phyloP scores from a whole-genome alignment of 2,797 vertebrate species.

The Cossypha caffra region DNA sequence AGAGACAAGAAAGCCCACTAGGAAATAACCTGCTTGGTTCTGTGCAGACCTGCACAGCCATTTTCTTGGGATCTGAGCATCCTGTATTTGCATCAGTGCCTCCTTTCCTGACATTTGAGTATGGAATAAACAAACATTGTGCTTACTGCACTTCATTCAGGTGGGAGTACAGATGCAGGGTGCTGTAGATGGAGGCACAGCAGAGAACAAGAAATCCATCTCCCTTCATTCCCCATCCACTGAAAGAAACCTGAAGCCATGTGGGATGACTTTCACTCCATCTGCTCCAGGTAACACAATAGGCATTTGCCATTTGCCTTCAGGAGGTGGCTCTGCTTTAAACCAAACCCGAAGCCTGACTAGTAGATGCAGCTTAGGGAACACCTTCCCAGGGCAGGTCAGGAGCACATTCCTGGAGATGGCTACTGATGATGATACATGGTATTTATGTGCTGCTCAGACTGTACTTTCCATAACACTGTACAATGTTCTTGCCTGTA shows the following conservation, averaged over 20 bases:
- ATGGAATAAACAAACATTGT: not conserved
- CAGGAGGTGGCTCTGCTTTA: not conserved
- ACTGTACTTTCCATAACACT: not conserved
- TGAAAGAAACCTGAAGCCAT: not conserved
- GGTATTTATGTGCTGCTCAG: not conserved
- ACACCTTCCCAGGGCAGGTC: not conserved
- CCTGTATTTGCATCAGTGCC: not conserved
- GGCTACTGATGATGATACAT: not conserved
- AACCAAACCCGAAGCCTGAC: not conserved
- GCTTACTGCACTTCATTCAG: not conserved
- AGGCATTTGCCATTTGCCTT: not conserved
- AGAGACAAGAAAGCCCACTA: not conserved
- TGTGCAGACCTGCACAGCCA: not conserved
- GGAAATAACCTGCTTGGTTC: not conserved
- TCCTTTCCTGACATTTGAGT: not conserved
- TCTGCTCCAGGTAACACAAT: slow-evolving; percentile 33
- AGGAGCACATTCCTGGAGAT: not conserved
- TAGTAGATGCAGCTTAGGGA: not conserved
- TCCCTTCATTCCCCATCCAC: not conserved
- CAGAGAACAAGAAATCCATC: not conserved
- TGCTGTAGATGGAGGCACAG: not conserved
- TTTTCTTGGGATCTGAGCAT: not conserved
- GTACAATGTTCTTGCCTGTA: not conserved
- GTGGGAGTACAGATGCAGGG: not conserved
- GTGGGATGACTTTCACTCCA: not conserved